Evolutionary conservation across 1,140 invertebrate species (phyloP), one percentile per base, ranked within the genome.

Genomic region (Metopolophium dirhodum): DNA sequence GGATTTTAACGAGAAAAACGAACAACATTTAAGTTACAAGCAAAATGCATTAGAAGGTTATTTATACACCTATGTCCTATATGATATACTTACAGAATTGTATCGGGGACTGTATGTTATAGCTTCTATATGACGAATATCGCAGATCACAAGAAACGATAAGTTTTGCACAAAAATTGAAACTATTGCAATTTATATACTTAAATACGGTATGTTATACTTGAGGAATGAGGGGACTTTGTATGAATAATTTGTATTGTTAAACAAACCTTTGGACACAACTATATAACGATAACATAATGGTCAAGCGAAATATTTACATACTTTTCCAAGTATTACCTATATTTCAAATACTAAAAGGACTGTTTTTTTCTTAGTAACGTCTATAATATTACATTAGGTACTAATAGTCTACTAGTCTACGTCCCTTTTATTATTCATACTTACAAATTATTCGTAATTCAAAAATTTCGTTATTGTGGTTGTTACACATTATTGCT

Each of bases 11-110:
- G 37, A 47, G 47, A 30, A 35, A 51, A 37, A 37, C n/a, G 20
- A 89, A n/a, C 8, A 37, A 89, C 23, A 23, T 89, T 57, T 41
- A 57, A 89, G 26, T 35, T 89, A 89, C 88, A 89, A 57, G 88
- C 35, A 54, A 89, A 89, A 89, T n/a, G 51, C 88, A 89, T 89
- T 89, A 57, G 49, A 35, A 30, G 61, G 61, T 77, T n/a, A 77
- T 77, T 35, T 77, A 77, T 77, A 77, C 30, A 14, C n/a, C 14
- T 18, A 57, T 77, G 18, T n/a, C n/a, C 14, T 18, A 57, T 77
- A n/a, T n/a, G n/a, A n/a, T n/a, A 77, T 77, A 77, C 30, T 26
- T 68, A n/a, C 30, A 68, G 11, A 68, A 68, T 30, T n/a, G 26
- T 14, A 68, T n/a, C 4, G 1, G 2, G 9, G 9, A 68, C 30